Base-by-base conservation (phyloP, 2,888 invertebrate species). In the Notocelia uddmanniana region DNA sequence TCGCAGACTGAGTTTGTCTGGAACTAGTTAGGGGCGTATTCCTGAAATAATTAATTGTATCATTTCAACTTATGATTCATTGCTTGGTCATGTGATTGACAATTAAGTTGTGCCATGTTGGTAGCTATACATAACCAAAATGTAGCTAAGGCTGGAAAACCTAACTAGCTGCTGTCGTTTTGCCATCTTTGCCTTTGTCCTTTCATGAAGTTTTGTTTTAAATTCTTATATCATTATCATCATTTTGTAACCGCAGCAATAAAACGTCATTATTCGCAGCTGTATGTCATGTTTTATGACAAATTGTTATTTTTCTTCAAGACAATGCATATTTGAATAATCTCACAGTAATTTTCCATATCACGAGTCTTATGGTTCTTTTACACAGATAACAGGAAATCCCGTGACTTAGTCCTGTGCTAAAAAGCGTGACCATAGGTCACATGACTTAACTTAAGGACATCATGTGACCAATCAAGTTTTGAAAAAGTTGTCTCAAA, bases 41-140 rank as follows among this genome's bases (percentile, higher is more conserved):
- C 76, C 77, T 63, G 55, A 79, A 50, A 68, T 73, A 64, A 54
- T 50, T 69, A 74, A 83, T 82, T 82, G 83, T 85, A 79, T 76
- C 73, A 77, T 77, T 75, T 69, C 60, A 67, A 62, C 52, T 67
- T 68, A 74, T 76, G 63, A 72, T 55, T 78, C 78, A 82, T 78
- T 82, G 75, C 76, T 76, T 75, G 75, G 81, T 90, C 89, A 90
- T 88, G 89, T 90, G 91, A 90, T 85, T 82, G 81, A 82, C 68
- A 74, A 58, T 68, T 79, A 79, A 75, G 72, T 74, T 77, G 71
- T 71, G 69, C 77, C 77, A 82, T 76, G 87, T 89, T 87, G 87
- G 86, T 81, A 85, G 80, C 79, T 83, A 77, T 85, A 83, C 45
- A 73, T 75, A 77, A 69, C 52, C 45, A 50, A 68, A 50, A 69